Evolutionary conservation across 2,888 invertebrate species (phyloP).

Genomic region (Notodonta dromedarius): DNA sequence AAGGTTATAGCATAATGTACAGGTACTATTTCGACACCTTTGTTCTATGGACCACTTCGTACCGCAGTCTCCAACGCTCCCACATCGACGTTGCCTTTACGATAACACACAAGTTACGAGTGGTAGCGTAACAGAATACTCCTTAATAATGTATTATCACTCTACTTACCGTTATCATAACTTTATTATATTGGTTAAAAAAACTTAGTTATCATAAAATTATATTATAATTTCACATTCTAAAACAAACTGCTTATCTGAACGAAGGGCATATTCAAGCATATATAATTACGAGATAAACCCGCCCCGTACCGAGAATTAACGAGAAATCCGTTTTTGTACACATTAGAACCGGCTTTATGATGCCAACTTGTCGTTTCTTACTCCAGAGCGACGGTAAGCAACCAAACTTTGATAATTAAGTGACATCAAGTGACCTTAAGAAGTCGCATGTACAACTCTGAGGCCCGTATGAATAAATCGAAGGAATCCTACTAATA

Average conservation of each 20-base stretch:
- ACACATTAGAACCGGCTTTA: constrained; percentile 17
- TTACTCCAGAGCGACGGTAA: constrained; percentile 19
- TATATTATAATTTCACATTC: neutral
- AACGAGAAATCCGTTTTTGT: constrained; percentile 16
- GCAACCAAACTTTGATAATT: constrained; percentile 36
- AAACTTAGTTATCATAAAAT: too few relatives aligned
- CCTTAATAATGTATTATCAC: too few relatives aligned
- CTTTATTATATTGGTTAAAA: too few relatives aligned
- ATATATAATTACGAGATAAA: neutral
- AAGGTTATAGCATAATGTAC: too few relatives aligned
- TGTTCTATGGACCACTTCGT: too few relatives aligned
- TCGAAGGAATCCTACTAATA: too few relatives aligned
- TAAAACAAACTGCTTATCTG: neutral
- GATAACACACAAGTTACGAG: too few relatives aligned
- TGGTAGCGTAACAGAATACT: too few relatives aligned
- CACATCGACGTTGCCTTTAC: too few relatives aligned
- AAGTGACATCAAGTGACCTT: constrained; percentile 33
- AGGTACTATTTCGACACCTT: too few relatives aligned
- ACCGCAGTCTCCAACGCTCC: too few relatives aligned
- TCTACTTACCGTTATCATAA: too few relatives aligned
- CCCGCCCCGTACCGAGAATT: constrained; percentile 6
- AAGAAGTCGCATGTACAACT: constrained; percentile 24
- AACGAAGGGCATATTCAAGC: neutral
- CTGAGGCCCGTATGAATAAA: constrained; percentile 6
- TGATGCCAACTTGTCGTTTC: constrained; percentile 30